Base-by-base conservation (phyloP, 2,888 invertebrate species). In the Xestoiulus laeticollis region DNA sequence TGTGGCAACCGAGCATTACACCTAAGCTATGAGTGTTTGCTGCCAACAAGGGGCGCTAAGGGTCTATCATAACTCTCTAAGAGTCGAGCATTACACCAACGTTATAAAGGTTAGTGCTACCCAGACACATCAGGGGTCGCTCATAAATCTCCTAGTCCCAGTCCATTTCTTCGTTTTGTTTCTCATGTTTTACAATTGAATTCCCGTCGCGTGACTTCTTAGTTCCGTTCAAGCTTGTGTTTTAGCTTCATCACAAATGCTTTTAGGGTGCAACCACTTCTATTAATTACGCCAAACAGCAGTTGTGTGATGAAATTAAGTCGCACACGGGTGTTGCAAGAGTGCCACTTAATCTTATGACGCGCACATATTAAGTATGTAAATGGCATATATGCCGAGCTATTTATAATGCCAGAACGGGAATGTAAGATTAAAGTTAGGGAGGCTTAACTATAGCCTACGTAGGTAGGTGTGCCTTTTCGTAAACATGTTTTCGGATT, bases 281-380 rank as follows among this genome's bases (percentile, higher is more conserved):
- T 59, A 59, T 59, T 59, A 59, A 59, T 59, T n/a, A 59, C 14
- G 59, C 59, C 59, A 59, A 59, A n/a, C 22, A n/a, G 19, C 59
- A 59, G 59, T 59, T 22, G 59, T 59, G 59, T 59, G 59, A 59
- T 59, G 59, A 59, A 59, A 59, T 59, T 59, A 59, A 59, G 59
- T 59, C 59, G 59, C 59, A 59, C 59, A 22, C 59, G 59, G 59
- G 59, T 59, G 59, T 22, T 59, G 59, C 59, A n/a, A 59, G 59
- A 59, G 59, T 59, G 59, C n/a, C 59, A 59, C 59, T 59, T 59
- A 59, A 59, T 59, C 59, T 59, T 59, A 59, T n/a, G 59, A 59
- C 59, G 59, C 59, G 19, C 59, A 59, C 19, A 59, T 59, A 59
- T 22, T 59, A 59, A 59, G 59, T n/a, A 59, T 59, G 59, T 59